Evolutionary conservation across 2,888 invertebrate genomes (phyloP), one percentile per base, ranked within the genome.

Genomic region (Drosophila gaucha): DNA sequence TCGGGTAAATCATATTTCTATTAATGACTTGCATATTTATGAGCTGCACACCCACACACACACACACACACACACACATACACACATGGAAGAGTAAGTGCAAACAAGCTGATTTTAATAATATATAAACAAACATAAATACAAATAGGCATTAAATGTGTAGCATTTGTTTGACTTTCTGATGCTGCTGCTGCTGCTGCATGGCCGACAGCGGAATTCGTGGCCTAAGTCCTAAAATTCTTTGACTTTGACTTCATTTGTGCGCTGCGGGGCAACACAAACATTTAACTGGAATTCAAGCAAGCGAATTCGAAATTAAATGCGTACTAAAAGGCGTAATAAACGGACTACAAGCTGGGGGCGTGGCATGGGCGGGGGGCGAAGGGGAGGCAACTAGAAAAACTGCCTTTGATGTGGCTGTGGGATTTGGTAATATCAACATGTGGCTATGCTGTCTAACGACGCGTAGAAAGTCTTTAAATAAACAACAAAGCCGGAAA

Each of bases 21-120:
- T 86, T 86, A 84, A 84, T 84, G 85, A 84, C 84, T 84, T 86
- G 84, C 86, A 84, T 84, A 84, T 84, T 84, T 86, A 84, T 86
- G 78, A 79, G 73, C 54, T 58, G 57, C 57, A 55, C 57, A 67
- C 28, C 20, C 38, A 62, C 54, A 51, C 35, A 56, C 31, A 55
- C 36, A 49, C 50, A 52, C n/a, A 31, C 24, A 24, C 24, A 31
- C 26, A 28, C 18, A 41, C n/a, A 16, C 28, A 30, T 10, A 9
- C 22, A n/a, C 46, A 31, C 46, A 31, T 22, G 22, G 5, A 68
- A 76, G 57, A 76, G 57, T 54, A 57, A 70, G 71, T 75, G 69
- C 79, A 82, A 82, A 85, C 82, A 79, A 66, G 74, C 80, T 75
- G 80, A 83, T 85, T 83, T 86, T 76, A 83, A 83, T 83, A 83